phyloP scores from a whole-genome alignment of 2,113 vertebrate species.

The Cinclus cinclus region DNA sequence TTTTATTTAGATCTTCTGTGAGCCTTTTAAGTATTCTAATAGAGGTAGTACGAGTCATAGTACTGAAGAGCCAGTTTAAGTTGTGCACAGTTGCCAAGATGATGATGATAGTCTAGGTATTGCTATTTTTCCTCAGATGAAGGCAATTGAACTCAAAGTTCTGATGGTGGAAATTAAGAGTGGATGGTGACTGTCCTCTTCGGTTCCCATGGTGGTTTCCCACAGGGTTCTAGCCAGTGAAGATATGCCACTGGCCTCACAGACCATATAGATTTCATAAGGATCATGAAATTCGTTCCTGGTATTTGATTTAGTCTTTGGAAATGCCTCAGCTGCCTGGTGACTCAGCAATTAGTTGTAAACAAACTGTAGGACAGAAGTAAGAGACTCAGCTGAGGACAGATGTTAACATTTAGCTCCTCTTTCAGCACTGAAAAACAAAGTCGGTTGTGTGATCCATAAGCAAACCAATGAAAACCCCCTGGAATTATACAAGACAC shows the following conservation, averaged over 20 bases:
- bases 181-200: neutral
- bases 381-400: neutral
- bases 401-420: slow-evolving; percentile 2
- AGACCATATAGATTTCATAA: neutral
- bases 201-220: neutral
- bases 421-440: neutral
- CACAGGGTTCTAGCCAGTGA: neutral
- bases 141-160: neutral
- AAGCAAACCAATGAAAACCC: neutral
- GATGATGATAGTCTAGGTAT: neutral
- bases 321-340: slow-evolving; percentile 23
- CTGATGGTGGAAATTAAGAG: neutral
- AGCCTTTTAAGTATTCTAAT: neutral
- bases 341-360: slow-evolving; percentile 68
- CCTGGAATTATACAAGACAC: neutral
- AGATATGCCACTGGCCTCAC: neutral
- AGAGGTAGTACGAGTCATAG: neutral
- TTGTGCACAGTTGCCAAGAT: neutral
- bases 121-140: neutral
- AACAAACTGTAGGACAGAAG: slow-evolving; percentile 39
- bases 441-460: neutral
- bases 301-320: slow-evolving; percentile 3
- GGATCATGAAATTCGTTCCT: neutral
- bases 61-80: neutral
- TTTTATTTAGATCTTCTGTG: neutral